Evolutionary conservation across 2,113 vertebrate species (phyloP), one percentile per base, ranked within the genome.

Genomic region (Leptocoma aspasia): DNA sequence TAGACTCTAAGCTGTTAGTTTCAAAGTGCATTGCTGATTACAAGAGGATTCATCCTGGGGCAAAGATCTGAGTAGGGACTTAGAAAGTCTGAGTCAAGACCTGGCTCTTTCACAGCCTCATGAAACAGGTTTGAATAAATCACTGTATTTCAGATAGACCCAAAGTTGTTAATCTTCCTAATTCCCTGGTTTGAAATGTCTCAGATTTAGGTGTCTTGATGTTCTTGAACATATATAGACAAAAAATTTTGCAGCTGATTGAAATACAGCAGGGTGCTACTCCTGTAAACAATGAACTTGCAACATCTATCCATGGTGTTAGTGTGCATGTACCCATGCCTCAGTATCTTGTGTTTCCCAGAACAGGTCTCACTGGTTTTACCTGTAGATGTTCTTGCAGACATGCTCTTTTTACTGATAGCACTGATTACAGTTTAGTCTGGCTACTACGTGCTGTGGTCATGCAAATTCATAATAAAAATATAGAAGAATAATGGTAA

Each of bases 1-100:
- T 77, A 71, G 61, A 83, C n/a, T 63, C 28, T 85, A 56, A 69
- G 60, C 26, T 84, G 57, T 81, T 76, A 45, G 50, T 94, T 95
- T 91, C 64, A 90, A 86, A 59, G 42, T 78, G 35, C 22, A 65
- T 57, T 71, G 22, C 44, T 10, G 3, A 33, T 87, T 84, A 76
- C 20, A 85, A 54, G 50, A 31, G 13, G 8, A 87, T 68, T 94
- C 53, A 71, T 50, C n/a, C 35, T 18, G 28, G 27, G n/a, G 10
- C 28, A 61, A 57, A 71, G 8, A 49, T 69, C 30, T 88, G 33
- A 73, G 11, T 14, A 79, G 23, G 10, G 52, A 71, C 35, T 71
- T 68, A 42, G 5, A 42, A 82, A 82, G 23, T 28, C 45, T 79
- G 31, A 27, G 10, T 91, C 57, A 82, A 91, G 63, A 61, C 28